Base-by-base conservation (phyloP, 2,888 invertebrate genomes). In the Caenorhabditis panamensis region DNA sequence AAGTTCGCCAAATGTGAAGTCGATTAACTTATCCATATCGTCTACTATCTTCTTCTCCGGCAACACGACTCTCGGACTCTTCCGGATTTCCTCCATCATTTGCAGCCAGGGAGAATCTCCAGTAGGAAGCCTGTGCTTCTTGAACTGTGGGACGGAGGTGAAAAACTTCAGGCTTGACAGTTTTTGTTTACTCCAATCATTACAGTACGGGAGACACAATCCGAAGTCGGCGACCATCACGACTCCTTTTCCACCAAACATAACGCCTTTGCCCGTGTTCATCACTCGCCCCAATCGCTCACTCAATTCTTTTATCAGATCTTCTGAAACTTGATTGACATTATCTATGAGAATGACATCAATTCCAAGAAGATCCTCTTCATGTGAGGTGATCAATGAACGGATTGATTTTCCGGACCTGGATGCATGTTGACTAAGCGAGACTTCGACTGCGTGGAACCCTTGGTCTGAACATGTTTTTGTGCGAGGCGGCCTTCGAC, bases 261-360 rank as follows among this genome's bases (percentile, higher is more conserved):
- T 11, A 28, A n/a, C 18, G 2, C 41, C 20, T 3, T n/a, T 9
- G 6, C 18, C n/a, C 4, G 6, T 37, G 24, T 59, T n/a, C 54
- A 72, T 54, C 2, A n/a, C 24, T 18, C 47, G 9, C 3, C 31
- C 54, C 16, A 62, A n/a, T 16, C 54, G 62, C 1, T 41, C 31
- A 4, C 24, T 11, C 11, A 72, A 24, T 8, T 9, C 5, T 5
- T 26, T 44, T 44, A 62, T n/a, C 2, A n/a, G 4, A 8, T 31
- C 20, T 11, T 56, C 24, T 8, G 47, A 4, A 1, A 72, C 28
- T 9, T 28, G 41, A n/a, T 72, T 62, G 4, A 18, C 71, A 16
- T 54, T 63, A n/a, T 72, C 71, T 9, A 72, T 47, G 1, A 72
- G 20, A 24, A 72, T 20, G 3, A 62, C n/a, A 1, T 72, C 56